Conservation (phyloP, 2,888 invertebrate species). For the Nycteola revayana region DNA sequence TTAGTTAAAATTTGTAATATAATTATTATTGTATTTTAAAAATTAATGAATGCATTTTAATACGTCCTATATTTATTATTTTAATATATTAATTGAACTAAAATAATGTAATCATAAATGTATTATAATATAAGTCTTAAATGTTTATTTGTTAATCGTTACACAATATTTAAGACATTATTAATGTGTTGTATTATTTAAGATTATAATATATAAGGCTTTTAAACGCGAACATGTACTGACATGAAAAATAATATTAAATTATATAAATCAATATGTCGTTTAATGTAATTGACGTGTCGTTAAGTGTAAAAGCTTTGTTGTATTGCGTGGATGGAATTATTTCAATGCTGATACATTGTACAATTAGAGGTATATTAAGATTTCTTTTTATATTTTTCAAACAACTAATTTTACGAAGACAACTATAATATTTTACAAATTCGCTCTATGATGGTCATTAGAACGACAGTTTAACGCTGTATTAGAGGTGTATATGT, state of each 20-base stretch:
- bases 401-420: no score
- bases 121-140: conserved; percentile 20
- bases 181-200: conserved; percentile 34
- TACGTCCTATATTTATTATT: conserved; percentile 18
- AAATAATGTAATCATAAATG: conserved; percentile 4
- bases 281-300: no score
- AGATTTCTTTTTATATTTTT: no score
- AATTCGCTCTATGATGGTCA: no score
- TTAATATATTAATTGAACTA: background rate
- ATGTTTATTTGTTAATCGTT: conserved; percentile 26
- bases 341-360: conserved; percentile 4
- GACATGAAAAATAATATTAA: conserved; percentile 26
- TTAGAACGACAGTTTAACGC: no score
- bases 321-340: conserved; percentile 1
- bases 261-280: conserved; percentile 25
- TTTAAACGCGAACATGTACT: conserved; percentile 28
- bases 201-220: conserved; percentile 24
- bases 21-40: conserved; percentile 10
- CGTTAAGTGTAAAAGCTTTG: conserved; percentile 13
- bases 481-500: no score
- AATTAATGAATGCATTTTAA: conserved; percentile 24
- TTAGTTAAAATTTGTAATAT: background rate
- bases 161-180: conserved; percentile 33
- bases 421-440: no score
- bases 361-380: no score